Evolutionary conservation across 30 jellyfish, hydroid and myxozoan species (phyloP).

Genomic region (Pelagia noctiluca): DNA sequence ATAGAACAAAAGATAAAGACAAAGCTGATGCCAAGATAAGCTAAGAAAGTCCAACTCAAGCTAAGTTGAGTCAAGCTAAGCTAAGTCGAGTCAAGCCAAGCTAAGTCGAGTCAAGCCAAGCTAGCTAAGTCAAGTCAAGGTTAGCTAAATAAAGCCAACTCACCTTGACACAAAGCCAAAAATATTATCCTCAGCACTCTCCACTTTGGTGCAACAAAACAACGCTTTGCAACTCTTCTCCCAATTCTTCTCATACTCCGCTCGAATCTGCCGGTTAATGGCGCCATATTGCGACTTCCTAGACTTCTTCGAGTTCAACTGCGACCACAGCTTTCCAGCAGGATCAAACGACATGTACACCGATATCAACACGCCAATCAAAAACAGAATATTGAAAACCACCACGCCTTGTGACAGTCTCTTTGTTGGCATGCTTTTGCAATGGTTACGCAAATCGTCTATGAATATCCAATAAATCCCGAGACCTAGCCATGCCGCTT

Average conservation of each 20-base stretch:
- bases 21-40: background rate
- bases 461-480: slow-evolving; percentile 74
- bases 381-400: slow-evolving; percentile 56
- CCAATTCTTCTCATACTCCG: slow-evolving; percentile 78
- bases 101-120: too few species aligned
- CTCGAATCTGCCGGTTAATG: slow-evolving; percentile 43
- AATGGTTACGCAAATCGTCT: slow-evolving; percentile 22
- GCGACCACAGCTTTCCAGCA: slow-evolving; percentile 87
- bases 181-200: slow-evolving; percentile 79
- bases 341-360: slow-evolving; percentile 79
- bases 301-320: slow-evolving; percentile 41
- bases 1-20: background rate
- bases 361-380: slow-evolving; percentile 59
- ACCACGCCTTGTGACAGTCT: slow-evolving; percentile 77
- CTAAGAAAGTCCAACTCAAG: background rate
- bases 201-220: slow-evolving; percentile 88
- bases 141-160: too few species aligned
- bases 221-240: slow-evolving; percentile 65
- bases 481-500: slow-evolving; percentile 61
- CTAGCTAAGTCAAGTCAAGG: too few species aligned
- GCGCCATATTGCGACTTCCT: slow-evolving; percentile 67
- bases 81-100: too few species aligned
- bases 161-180: slow-evolving; percentile 83
- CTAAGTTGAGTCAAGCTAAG: background rate
- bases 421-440: slow-evolving; percentile 61